Base-by-base conservation (phyloP, 2,888 invertebrate species). In the Camptogramma bilineatum region DNA sequence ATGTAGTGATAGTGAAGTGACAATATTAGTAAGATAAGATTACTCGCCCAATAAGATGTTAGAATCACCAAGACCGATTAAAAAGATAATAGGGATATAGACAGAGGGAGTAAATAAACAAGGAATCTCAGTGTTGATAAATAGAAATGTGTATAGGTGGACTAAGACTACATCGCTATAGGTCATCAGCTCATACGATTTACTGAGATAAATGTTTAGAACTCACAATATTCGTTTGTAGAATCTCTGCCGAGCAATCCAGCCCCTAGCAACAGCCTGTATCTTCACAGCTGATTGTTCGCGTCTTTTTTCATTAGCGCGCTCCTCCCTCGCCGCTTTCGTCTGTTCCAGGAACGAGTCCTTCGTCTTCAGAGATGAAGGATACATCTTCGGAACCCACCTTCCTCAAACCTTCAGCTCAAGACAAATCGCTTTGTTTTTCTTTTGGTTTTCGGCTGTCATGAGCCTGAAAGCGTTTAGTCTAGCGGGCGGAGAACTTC, bases 311-410 rank as follows among this genome's bases (percentile, higher is more conserved):
- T 98, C 98, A 58, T 96, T 90, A 0, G 97, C 98, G 62, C 98
- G 94, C 86, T 98, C 98, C 84, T 97, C 97, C 66, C 98, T 94
- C 13, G 98, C 98, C 28, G 96, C 97, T 88, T 98, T 98, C 4
- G 97, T 97, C 84, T 97, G 97, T 86, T 98, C 97, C 79, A 98
- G 94, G 87, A 98, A 98, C 74, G 94, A 94, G 75, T 95, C 95
- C 86, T 97, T 97, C 76, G 95, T 94, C 75, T 96, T 89, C 58
- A 81, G 72, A n/a, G 86, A 82, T 73, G 88, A 89, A 10, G 91
- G 81, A 82, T 87, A 93, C 93, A 93, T 93, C 71, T 83, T 83
- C 50, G 65, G 71, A 19, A 62, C 46, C 64, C 66, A 55, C 62
- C 73, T 69, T 66, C 72, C 55, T 24, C 21, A 28, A 8, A 34